Evolutionary conservation across 2,797 vertebrate species (phyloP).

Genomic region (Enteromius argenteus): DNA sequence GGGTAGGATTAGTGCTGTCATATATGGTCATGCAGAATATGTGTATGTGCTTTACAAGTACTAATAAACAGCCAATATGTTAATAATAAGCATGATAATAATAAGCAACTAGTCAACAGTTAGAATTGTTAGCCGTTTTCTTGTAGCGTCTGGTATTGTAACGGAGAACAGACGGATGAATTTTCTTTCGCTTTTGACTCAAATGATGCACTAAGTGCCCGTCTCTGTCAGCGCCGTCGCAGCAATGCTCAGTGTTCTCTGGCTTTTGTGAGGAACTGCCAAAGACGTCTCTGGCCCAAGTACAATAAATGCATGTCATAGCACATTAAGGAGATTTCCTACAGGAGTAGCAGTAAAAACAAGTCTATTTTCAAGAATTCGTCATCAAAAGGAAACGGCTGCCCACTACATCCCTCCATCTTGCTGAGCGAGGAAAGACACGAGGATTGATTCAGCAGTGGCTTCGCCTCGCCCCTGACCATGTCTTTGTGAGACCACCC

Average conservation of each 20-base stretch:
- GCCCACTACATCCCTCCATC: neutral
- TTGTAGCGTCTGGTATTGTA: too few species aligned
- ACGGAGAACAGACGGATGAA: neutral
- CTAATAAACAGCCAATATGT: neutral
- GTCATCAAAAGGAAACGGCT: neutral
- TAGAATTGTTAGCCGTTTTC: neutral
- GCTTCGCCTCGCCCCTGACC: conserved; percentile 11
- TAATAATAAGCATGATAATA: neutral
- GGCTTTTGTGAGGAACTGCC: neutral
- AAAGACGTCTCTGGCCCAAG: conserved; percentile 22
- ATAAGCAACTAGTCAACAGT: neutral
- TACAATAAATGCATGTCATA: conserved; percentile 34
- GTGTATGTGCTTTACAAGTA: neutral
- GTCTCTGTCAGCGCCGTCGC: neutral
- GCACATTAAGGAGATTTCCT: conserved; percentile 31
- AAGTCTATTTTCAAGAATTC: conserved; percentile 1
- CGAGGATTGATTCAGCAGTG: neutral
- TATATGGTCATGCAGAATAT: neutral
- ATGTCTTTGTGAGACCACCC: conserved; percentile 68
- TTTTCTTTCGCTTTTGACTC: neutral
- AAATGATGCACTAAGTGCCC: neutral
- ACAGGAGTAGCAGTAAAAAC: conserved; percentile 15
- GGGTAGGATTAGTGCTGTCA: neutral
- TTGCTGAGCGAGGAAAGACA: conserved; percentile 14
- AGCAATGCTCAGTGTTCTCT: neutral